These are phyloP conservation scores for Scelioninae gen. 1 DNA, from an alignment of 2,888 invertebrate species.

Conservation along the genomic window DNA sequence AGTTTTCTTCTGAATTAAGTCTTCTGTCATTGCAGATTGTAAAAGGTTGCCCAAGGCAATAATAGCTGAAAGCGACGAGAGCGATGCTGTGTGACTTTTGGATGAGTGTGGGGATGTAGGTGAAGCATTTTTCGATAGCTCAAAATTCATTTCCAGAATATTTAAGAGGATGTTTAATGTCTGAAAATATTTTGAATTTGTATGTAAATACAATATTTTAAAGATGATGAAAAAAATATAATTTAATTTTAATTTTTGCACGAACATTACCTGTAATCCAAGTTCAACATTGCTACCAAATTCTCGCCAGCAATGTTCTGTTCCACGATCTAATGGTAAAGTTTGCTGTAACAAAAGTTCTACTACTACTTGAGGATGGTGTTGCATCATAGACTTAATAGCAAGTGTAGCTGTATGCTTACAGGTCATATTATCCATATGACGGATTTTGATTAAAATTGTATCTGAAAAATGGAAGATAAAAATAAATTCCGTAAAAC, in stretches of 20 bases:
- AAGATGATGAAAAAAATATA: no score
- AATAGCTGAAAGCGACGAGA: conserved; percentile 76
- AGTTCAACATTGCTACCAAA: conserved; percentile 76
- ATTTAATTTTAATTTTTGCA: no score
- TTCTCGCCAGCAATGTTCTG: conserved; percentile 80
- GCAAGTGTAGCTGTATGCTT: conserved; percentile 76
- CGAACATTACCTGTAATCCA: no score
- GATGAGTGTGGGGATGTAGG: conserved; percentile 55
- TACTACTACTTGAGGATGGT: conserved; percentile 78
- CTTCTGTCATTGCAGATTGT: conserved; percentile 75
- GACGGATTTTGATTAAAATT: conserved; percentile 79
- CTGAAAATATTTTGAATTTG: no score
- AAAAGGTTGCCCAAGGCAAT: conserved; percentile 78
- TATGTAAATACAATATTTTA: no score
- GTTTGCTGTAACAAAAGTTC: conserved; percentile 79
- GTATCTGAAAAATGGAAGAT: conserved; percentile 72
- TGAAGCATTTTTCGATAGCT: conserved; percentile 73
- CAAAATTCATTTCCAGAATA: conserved; percentile 75
- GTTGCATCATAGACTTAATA: conserved; percentile 75
- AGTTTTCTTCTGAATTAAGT: conserved; percentile 74
- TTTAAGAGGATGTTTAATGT: conserved; percentile 76
- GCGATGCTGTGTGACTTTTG: conserved; percentile 76
- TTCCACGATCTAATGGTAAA: conserved; percentile 78
- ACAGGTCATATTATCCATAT: conserved; percentile 79
- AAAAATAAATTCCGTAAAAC: conserved; percentile 3